Evolutionary conservation across 2,113 vertebrate genomes (phyloP).

Genomic region (Athene cunicularia): DNA sequence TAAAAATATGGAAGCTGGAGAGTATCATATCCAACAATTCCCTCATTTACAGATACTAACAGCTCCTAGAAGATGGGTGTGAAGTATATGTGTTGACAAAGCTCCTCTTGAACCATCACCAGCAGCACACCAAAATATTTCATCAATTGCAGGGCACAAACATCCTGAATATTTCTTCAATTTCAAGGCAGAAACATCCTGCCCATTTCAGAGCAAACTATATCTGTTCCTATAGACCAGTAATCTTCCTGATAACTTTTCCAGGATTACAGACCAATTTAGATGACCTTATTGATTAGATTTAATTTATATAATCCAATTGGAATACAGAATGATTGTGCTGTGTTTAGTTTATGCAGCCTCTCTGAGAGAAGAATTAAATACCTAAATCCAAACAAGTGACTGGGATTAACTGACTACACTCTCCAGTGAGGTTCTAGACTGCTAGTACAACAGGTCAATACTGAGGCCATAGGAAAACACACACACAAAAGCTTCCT

Average conservation of each 20-base stretch:
- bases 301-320: not conserved
- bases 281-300: not conserved
- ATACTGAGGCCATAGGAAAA: not conserved
- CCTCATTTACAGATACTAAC: not conserved
- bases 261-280: not conserved
- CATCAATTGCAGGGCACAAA: not conserved
- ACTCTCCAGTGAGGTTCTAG: not conserved
- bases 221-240: not conserved
- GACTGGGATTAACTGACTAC: not conserved
- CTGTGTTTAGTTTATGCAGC: not conserved
- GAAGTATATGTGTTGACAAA: not conserved
- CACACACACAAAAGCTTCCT: not conserved
- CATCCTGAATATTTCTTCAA: not conserved
- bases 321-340: not conserved
- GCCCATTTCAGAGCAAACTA: not conserved
- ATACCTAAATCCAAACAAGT: not conserved
- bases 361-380: not conserved
- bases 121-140: not conserved
- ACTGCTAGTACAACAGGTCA: not conserved
- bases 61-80: not conserved
- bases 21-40: not conserved
- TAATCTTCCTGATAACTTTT: not conserved
- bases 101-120: not conserved
- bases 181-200: not conserved
- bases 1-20: not conserved